phyloP scores from a whole-genome alignment of 1,140 invertebrate genomes.

The Platorchestia sp. region DNA sequence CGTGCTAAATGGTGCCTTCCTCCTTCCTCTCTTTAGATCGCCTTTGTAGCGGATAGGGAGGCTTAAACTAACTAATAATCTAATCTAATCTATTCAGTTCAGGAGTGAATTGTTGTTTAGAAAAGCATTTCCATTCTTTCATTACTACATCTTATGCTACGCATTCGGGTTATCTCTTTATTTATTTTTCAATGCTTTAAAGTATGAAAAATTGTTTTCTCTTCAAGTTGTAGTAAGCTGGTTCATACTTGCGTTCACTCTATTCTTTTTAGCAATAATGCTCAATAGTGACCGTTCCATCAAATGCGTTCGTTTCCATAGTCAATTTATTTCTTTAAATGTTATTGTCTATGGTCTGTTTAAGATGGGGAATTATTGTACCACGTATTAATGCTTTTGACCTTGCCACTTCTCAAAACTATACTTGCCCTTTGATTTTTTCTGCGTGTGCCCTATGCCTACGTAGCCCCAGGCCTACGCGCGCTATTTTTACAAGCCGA shows the following conservation, averaged over 20 bases:
- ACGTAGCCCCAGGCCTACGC: background rate
- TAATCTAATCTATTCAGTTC: too few relatives aligned
- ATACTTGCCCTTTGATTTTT: background rate
- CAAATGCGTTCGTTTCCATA: background rate
- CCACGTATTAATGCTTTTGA: background rate
- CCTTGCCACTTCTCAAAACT: background rate
- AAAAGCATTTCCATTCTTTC: too few relatives aligned
- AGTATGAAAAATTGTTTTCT: background rate
- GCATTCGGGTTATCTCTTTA: background rate
- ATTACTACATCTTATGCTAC: too few relatives aligned
- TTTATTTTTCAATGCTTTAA: background rate
- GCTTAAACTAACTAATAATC: too few relatives aligned
- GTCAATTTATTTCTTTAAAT: background rate
- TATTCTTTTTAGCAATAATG: background rate
- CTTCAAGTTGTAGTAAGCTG: too few relatives aligned
- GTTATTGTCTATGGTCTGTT: background rate
- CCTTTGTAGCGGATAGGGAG: too few relatives aligned
- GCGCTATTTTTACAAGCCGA: background rate
- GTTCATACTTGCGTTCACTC: too few relatives aligned
- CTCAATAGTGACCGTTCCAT: background rate
- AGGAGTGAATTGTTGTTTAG: too few relatives aligned
- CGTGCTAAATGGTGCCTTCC: too few relatives aligned
- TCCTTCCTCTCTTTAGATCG: too few relatives aligned
- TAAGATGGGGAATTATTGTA: background rate
- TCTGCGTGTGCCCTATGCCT: background rate